Evolutionary conservation across 2,113 vertebrate species (phyloP).

Genomic region (Etheostoma spectabile): DNA sequence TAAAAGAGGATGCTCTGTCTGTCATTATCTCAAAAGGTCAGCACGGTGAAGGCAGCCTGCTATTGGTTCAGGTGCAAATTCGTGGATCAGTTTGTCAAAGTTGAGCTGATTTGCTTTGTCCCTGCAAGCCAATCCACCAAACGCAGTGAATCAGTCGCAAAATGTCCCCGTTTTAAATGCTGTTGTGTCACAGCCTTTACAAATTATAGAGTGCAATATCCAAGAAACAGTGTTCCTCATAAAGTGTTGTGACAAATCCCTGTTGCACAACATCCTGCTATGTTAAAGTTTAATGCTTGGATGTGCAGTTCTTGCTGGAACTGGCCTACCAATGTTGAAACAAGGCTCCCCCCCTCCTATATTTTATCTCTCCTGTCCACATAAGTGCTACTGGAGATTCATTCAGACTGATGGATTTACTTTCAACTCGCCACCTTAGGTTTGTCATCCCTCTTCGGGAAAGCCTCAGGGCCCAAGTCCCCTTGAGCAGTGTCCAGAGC

Average conservation of each 20-base stretch:
- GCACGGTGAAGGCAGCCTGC: not conserved
- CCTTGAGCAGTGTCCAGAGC: slow-evolving; percentile 53
- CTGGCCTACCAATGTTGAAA: slow-evolving; percentile 35
- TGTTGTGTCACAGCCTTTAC: not conserved
- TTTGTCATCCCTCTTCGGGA: slow-evolving; percentile 57
- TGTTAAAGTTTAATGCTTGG: slow-evolving; percentile 30
- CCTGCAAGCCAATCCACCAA: not conserved
- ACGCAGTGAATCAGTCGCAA: not conserved
- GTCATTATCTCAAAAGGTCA: not conserved
- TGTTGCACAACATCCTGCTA: slow-evolving; percentile 25
- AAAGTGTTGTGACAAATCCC: slow-evolving; percentile 24
- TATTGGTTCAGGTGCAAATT: not conserved
- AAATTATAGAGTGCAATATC: not conserved
- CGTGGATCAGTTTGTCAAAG: not conserved
- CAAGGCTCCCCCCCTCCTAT: slow-evolving; percentile 16
- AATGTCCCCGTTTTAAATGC: not conserved
- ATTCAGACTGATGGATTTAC: slow-evolving; percentile 62
- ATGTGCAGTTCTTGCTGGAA: slow-evolving; percentile 35
- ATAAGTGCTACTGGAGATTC: slow-evolving; percentile 59
- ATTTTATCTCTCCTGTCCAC: slow-evolving; percentile 54
- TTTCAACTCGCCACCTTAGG: slow-evolving; percentile 57
- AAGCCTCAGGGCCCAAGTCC: slow-evolving; percentile 44
- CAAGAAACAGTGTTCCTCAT: slow-evolving; percentile 16
- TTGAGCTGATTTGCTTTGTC: not conserved
- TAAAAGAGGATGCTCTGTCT: not conserved